Evolutionary conservation across 2,888 invertebrate species (phyloP), one percentile per base, ranked within the genome.

Genomic region (Chelonus formosanus): DNA sequence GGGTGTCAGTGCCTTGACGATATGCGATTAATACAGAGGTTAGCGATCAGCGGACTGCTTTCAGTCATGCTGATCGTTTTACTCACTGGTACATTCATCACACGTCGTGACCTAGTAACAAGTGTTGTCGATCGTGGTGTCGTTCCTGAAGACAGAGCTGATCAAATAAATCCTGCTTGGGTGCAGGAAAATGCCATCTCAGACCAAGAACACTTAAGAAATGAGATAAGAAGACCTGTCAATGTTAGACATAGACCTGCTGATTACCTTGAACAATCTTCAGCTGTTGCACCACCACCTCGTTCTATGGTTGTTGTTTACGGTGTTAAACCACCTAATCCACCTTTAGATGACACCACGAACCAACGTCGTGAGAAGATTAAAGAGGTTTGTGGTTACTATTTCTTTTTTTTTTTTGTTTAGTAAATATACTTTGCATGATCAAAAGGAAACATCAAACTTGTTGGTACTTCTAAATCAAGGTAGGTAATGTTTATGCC

Each of bases 291-390:
- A 59, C 74, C 76, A n/a, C 74, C 71, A n/a, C 74, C 65, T 6
- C 63, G 63, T 20, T 63, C 54, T 2, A 76, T 72, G 3, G 70
- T 72, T n/a, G 55, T 44, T 35, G 60, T 35, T 7, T 81, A 80
- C 67, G 69, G 75, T 57, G 69, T 83, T 63, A 75, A 71, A 53
- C 65, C 75, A 20, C 81, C 83, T 3, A 80, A 79, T 74, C 81
- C 83, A 20, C 79, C 80, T 5, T 68, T 84, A 62, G 83, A 82
- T 55, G 79, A 83, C 65, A 75, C 81, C 52, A 84, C 81, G 5
- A 75, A 81, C 71, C 79, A 79, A 65, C 78, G 84, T 32, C 77
- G 84, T 53, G 82, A 83, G 70, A 84, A 84, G 76, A 79, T 84
- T 68, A 84, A 84, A 70, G 82, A 84, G 84, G 84, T 81, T 44